Base-by-base conservation (phyloP, 2,113 vertebrate genomes). In the Emydocephalus ijimae region DNA sequence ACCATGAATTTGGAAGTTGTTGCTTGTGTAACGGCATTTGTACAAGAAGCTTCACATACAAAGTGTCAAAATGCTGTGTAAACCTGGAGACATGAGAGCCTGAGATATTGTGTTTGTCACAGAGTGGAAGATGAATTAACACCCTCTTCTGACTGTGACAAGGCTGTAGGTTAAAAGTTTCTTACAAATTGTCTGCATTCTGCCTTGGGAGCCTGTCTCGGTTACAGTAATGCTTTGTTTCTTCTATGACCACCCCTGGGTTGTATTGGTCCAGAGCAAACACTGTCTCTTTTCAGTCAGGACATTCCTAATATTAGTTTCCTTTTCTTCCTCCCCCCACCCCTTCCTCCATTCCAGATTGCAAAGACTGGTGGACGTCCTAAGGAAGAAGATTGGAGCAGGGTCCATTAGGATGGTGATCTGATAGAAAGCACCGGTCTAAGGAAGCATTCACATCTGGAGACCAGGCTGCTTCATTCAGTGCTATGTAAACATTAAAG, bases 301-400 rank as follows among this genome's bases (percentile, higher is more conserved):
- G 96, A 96, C 95, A 97, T 96, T 97, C 96, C 97, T 97, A 92
- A 97, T 86, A 87, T 94, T 97, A 94, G 97, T 97, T 94, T 93
- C 95, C 95, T 95, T 96, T 90, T 92, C 39, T 94, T 96, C 94
- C 95, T 96, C 94, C 85, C 48, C 14, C 23, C 20, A 8, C 94
- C 91, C 24, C 9, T 61, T 21, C 85, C 96, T 95, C 94, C 95
- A 92, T 96, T 94, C 95, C 96, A 99, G 99, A 97, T 97, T 99
- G 97, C 99, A 99, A 97, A 98, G 99, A 57, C 98, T 99, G 96
- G 99, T 99, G 93, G 99, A 99, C 0, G 99, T 99, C 92, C 95
- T 99, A 96, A 98, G 99, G 98, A 99, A 99, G 97, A 99, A 99
- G 94, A 98, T 99, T 91, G 99, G 98, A 95, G 96, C 98, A 54